phyloP scores from a whole-genome alignment of 2,113 vertebrate genomes.

The Apaloderma vittatum region DNA sequence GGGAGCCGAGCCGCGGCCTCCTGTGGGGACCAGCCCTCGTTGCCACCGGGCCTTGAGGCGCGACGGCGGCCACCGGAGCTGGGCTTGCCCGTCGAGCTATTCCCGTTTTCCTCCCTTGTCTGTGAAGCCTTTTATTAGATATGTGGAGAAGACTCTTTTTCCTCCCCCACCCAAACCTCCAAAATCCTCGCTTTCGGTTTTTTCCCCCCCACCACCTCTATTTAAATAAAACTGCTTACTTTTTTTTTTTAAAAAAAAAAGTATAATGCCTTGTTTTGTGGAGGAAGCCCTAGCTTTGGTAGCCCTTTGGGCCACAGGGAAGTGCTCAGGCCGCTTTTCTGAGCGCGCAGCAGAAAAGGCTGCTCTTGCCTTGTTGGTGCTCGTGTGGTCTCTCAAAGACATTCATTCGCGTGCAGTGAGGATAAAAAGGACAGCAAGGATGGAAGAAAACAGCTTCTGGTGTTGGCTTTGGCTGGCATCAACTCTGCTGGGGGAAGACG shows the following conservation, averaged over 20 bases:
- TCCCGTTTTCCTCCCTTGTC: too few species aligned
- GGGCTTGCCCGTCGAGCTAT: fast-evolving
- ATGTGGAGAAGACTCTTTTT: not conserved
- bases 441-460: not conserved
- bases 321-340: fast-evolving
- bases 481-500: fast-evolving
- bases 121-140: fast-evolving
- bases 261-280: not conserved
- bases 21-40: not conserved
- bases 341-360: fast-evolving
- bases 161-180: fast-evolving
- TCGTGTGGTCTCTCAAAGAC: fast-evolving
- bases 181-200: not conserved
- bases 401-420: fast-evolving
- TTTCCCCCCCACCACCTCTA: too few species aligned
- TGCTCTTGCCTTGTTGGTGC: not conserved
- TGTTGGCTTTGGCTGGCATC: not conserved
- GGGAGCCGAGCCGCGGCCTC: not conserved
- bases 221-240: not conserved
- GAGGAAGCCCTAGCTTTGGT: not conserved
- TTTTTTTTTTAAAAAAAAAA: not conserved
- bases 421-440: not conserved
- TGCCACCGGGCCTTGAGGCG: fast-evolving
- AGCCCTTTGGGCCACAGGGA: not conserved
- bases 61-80: fast-evolving